Base-by-base conservation (phyloP, 2,797 vertebrate species). In the Acanthiza pusilla region DNA sequence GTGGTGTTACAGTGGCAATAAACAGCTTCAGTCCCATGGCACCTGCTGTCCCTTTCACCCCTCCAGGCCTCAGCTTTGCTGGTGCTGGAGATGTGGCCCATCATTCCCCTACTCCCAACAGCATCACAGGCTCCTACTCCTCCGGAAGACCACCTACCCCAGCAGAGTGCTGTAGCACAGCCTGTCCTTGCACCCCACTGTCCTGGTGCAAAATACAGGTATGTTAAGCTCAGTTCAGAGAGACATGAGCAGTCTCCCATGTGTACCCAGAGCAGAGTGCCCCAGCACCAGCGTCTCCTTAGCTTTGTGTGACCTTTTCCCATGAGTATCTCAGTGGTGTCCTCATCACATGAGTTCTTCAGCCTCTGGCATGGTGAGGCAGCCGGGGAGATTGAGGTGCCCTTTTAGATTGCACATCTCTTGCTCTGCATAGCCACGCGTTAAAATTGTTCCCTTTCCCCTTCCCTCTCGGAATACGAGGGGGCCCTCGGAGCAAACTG, bases 291-390 rank as follows among this genome's bases (percentile, higher is more conserved):
- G 63, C 54, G 32, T 74, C 67, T 38, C 70, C 63, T 34, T 77
- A 72, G 54, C 90, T 93, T 84, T 94, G 72, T 70, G 78, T 25
- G 75, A 89, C 85, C 75, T 88, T 91, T 95, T 85, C 93, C 82
- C 90, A 66, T 91, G 25, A 86, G 68, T 94, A 71, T 92, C 83
- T 81, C 93, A 78, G 96, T 91, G 81, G 66, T 66, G 74, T 86
- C 78, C 89, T 77, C 60, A 51, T 94, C 95, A 91, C 94, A 70
- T 32, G 76, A 68, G 71, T 85, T 87, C 92, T 85, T 92, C 88
- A 89, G 79, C 58, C 43, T 43, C 50, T 40, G 71, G 68, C 58
- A n/a, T 29, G 70, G 58, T 32, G 79, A 89, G 57, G 51, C 88
- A 70, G 83, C 65, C 73, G 51, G 43, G 20, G 65, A 80, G 51